phyloP scores from a whole-genome alignment of 1,140 invertebrate genomes.

The Drosophila fuyamai region DNA sequence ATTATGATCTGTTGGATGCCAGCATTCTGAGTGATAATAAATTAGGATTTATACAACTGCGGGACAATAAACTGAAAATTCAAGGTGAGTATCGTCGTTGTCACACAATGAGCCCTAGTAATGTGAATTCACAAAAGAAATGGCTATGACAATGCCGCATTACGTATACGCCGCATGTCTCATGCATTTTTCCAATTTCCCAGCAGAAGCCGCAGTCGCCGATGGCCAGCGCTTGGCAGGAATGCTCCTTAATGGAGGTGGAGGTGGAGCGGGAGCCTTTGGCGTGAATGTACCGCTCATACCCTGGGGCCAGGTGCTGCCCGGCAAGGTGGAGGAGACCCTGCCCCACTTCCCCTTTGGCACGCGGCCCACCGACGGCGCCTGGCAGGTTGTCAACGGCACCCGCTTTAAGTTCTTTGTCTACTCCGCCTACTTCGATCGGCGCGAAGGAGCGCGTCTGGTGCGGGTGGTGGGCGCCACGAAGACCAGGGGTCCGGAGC shows the following conservation, averaged over 20 bases:
- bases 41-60: conserved; percentile 84
- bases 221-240: conserved; percentile 78
- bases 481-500: conserved; percentile 91
- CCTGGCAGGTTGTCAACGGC: conserved; percentile 87
- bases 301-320: conserved; percentile 82
- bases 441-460: conserved; percentile 88
- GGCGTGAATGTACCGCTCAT: conserved; percentile 72
- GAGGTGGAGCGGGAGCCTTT: conserved; percentile 44
- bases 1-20: conserved; percentile 80
- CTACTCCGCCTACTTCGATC: conserved; percentile 95
- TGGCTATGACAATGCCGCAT: conserved; percentile 41
- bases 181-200: conserved; percentile 54
- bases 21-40: conserved; percentile 84
- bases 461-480: conserved; percentile 94
- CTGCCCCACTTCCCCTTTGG: conserved; percentile 85
- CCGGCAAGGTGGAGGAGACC: conserved; percentile 84
- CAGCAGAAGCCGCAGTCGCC: conserved; percentile 71
- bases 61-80: conserved; percentile 85
- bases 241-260: conserved; percentile 69
- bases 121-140: conserved; percentile 15
- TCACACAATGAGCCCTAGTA: conserved; percentile 14
- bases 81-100: conserved; percentile 73
- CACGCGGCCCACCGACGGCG: conserved; percentile 85
- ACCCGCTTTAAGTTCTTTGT: conserved; percentile 95
- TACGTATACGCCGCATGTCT: conserved; percentile 63